Evolutionary conservation across 2,888 invertebrate species (phyloP), one percentile per base, ranked within the genome.

Genomic region (Cataglyphis albicans): DNA sequence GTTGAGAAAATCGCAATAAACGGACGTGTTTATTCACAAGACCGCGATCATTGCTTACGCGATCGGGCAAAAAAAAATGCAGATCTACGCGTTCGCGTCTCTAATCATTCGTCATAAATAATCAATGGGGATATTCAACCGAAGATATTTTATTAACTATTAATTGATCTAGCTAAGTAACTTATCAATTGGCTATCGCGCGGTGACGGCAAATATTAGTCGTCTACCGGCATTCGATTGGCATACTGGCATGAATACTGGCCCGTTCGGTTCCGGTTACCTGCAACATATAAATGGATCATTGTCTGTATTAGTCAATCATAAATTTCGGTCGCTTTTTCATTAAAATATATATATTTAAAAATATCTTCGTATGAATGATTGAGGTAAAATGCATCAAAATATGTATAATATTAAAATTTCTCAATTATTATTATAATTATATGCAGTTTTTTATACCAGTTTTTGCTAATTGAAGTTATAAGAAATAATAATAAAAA

Each of bases 171-270:
- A 92, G 80, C 91, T 93, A 92, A 90, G 87, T 91, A 90, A 91
- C 88, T 91, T 90, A 91, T 91, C 89, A 91, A 91, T 91, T 92
- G 90, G 90, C 91, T 93, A 92, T 87, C 88, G 52, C 52, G 52
- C 52, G 86, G 81, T 87, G 86, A 88, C 86, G 89, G 89, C 87
- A 82, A 84, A 86, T 85, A 93, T 93, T 93, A 92, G 92, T 91
- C 91, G 88, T 92, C 90, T 92, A 93, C 94, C 93, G 94, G 94
- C 94, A 90, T 92, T 88, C 89, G 90, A 91, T 93, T 93, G 91
- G 90, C 92, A 92, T 94, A 94, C 94, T 94, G 94, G 94, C 94
- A 93, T 93, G 87, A 93, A 94, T 94, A 94, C 94, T 94, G 94
- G 94, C 94, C 93, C 93, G 91, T 93, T 93, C 90, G 91, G 89